Percentiles rank a stretch among this genome's conserved stretches.
Conservation (phyloP, 2,797 vertebrate genomes). For the Eurystomus glaucurus region DNA sequence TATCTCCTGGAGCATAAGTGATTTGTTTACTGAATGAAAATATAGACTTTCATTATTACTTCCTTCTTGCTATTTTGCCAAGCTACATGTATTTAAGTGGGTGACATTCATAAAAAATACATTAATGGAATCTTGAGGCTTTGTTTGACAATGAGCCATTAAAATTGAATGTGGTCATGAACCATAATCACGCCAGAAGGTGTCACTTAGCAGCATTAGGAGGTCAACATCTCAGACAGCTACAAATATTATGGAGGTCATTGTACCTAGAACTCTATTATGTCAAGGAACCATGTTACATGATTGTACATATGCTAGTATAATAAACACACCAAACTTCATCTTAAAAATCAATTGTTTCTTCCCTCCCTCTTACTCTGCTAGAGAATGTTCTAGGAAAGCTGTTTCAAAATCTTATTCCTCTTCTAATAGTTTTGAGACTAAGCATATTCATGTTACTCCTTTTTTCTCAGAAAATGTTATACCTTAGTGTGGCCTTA, state of each 20-base stretch:
- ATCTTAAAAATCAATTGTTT: not conserved
- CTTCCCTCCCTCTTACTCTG: not conserved
- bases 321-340: not conserved
- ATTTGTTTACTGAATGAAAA: not conserved
- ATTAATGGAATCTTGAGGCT: not conserved
- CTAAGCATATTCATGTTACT: not conserved
- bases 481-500: not conserved
- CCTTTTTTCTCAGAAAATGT: not conserved
- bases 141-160: not conserved
- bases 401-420: not conserved
- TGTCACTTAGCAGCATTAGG: slow-evolving; percentile 2
- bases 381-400: not conserved
- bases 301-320: fast-evolving
- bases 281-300: not conserved
- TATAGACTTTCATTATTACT: not conserved
- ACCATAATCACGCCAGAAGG: not conserved
- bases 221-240: not conserved
- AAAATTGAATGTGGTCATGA: not conserved
- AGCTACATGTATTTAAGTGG: not conserved
- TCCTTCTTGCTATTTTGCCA: not conserved
- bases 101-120: fast-evolving
- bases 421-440: not conserved
- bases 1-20: not conserved
- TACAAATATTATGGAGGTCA: not conserved
- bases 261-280: not conserved